Evolutionary conservation across 2,888 invertebrate genomes (phyloP), one percentile per base, ranked within the genome.

Genomic region (Notodonta ziczac): DNA sequence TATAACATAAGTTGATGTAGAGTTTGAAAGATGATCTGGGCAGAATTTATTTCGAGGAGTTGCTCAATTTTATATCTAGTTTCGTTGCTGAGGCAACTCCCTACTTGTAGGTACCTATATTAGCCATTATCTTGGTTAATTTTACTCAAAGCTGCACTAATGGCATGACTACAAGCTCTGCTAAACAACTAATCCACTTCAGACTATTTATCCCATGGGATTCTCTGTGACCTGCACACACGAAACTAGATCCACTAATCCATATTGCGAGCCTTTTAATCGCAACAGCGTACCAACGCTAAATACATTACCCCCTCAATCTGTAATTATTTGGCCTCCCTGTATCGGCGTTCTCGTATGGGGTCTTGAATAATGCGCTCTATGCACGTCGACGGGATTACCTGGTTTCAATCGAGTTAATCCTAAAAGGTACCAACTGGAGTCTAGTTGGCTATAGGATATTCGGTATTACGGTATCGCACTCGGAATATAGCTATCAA

Each of bases 341-440:
- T 46, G 61, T 63, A 72, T 67, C 48, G 58, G 59, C 59, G 67
- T 66, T 59, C 54, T 66, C 66, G 70, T 68, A 63, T 51, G 65
- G 59, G 66, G 63, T 62, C 64, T 59, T 69, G 58, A 72, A 72
- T 72, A 72, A 74, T 65, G 63, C 61, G 64, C 65, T 65, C 53
- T 57, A 59, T 63, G 62, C 62, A 58, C 56, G 54, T 40, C 44
- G 64, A 62, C 58, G 64, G 65, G 65, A 62, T 63, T 65, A 67
- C 67, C 59, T 66, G 51, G 62, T 65, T 72, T 74, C 73, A 71
- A 71, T 74, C 68, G 69, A 68, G 61, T 55, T 71, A 69, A 74
- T 68, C 72, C 66, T 56, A 40, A 72, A 58, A 59, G 62, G 51
- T 59, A 60, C 40, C 61, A 60, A 56, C 59, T 63, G 58, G 39